phyloP scores from a whole-genome alignment of 2,888 invertebrate genomes.

The Synanthedon myopaeformis region DNA sequence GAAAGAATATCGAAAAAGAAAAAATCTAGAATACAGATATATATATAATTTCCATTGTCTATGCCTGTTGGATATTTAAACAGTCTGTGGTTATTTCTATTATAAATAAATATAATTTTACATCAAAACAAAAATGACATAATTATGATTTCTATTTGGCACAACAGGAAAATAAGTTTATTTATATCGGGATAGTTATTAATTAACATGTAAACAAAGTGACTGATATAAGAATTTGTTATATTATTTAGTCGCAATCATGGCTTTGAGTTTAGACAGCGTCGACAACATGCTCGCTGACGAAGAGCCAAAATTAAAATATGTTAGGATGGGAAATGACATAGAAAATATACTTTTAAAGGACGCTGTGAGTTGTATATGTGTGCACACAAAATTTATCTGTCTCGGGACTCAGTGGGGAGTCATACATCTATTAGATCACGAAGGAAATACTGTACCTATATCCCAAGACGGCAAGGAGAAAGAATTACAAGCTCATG shows the following conservation, averaged over 20 bases:
- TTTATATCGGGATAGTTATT: too few species aligned
- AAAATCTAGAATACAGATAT: too few species aligned
- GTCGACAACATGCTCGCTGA: conserved; percentile 56
- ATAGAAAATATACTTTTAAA: conserved; percentile 84
- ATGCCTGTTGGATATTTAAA: too few species aligned
- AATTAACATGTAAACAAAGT: too few species aligned
- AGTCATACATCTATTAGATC: conserved; percentile 88
- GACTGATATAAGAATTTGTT: too few species aligned
- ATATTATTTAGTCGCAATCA: conserved; percentile 10
- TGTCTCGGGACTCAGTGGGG: conserved; percentile 95
- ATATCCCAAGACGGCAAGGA: conserved; percentile 70
- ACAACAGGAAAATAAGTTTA: too few species aligned
- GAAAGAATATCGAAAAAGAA: too few species aligned
- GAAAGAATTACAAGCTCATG: conserved; percentile 81
- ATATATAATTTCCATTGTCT: too few species aligned
- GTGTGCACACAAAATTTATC: conserved; percentile 94
- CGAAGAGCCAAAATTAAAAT: conserved; percentile 90
- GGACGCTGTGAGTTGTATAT: conserved; percentile 89
- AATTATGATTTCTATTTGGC: too few species aligned
- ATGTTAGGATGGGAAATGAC: conserved; percentile 89
- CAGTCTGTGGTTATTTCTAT: too few species aligned
- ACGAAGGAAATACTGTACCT: conserved; percentile 84
- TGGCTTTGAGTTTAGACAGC: conserved; percentile 56
- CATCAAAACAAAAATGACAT: too few species aligned
- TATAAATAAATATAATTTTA: too few species aligned